Conservation (phyloP, 2,888 invertebrate species). For the Acronicta alni region DNA sequence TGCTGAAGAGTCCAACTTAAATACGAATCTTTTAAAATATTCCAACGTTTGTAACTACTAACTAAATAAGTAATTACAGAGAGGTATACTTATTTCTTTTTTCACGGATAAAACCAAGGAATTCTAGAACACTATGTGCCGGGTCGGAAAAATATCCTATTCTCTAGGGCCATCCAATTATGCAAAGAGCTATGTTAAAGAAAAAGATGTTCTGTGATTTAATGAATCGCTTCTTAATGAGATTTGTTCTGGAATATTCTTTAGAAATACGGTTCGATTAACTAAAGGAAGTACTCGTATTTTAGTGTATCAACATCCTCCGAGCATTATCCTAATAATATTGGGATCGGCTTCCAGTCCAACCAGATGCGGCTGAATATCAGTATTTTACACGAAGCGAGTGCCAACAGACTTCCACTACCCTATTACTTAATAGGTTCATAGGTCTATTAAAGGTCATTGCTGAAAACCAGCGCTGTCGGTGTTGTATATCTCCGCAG, state of each 20-base stretch:
- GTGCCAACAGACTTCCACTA: too few species aligned
- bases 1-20: constrained; percentile 12
- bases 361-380: too few species aligned
- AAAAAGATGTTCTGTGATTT: constrained; percentile 48
- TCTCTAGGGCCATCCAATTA: constrained; percentile 63
- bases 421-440: too few species aligned
- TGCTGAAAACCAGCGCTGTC: too few species aligned
- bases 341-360: too few species aligned
- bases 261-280: constrained; percentile 24
- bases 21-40: constrained; percentile 19
- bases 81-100: constrained; percentile 19
- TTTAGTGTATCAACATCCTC: too few species aligned
- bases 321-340: too few species aligned
- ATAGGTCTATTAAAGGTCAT: too few species aligned
- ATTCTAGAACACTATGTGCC: constrained; percentile 22
- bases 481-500: too few species aligned
- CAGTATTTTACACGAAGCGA: too few species aligned
- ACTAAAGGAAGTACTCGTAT: constrained; percentile 7
- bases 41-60: constrained; percentile 13
- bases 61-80: constrained; percentile 29
- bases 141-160: constrained; percentile 55
- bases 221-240: constrained; percentile 52
- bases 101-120: constrained; percentile 22
- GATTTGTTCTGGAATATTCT: constrained; percentile 38
- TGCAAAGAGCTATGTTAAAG: constrained; percentile 53